Base-by-base conservation (phyloP, 2,888 invertebrate species). In the Rhabditoides inermis region DNA sequence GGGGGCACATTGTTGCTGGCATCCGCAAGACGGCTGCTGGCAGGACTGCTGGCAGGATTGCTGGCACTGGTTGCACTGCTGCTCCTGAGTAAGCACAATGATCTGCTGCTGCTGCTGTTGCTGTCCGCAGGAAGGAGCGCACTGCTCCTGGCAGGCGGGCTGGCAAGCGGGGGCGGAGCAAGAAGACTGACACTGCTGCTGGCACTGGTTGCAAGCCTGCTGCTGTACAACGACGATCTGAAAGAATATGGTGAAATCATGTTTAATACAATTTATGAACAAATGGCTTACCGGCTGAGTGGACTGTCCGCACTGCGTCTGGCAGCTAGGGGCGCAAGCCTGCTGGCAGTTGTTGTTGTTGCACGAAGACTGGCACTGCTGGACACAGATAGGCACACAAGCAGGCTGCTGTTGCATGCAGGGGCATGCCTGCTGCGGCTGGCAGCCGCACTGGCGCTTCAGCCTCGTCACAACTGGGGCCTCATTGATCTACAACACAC, bases 161-260 rank as follows among this genome's bases (percentile, higher is more conserved):
- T 49, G 53, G 50, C 66, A 66, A 58, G 52, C 41, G 39, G 60
- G 55, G 46, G 63, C 58, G 45, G 61, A 49, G 46, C 66, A 67
- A 2, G 58, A 54, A 45, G 48, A 48, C 36, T 49, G 40, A 55
- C 66, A 67, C 26, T 51, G 49, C 32, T 53, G 52, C 53, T 64
- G 64, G 53, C 66, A 66, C 50, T 64, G 61, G 54, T 66, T 66
- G 58, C 66, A 66, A 32, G 44, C 53, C 48, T 25, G 56, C n/a
- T 49, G 45, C 41, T 50, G 55, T 28, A 50, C 60, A 25, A 39
- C 20, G 22, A 20, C 40, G 20, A 60, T 52, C 32, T 56, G 56
- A 28, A 47, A 20, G n/a, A 7, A 18, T n/a, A 7, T n/a, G n/a
- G n/a, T n/a, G n/a, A n/a, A n/a, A n/a, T n/a, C n/a, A n/a, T n/a